Conservation (phyloP, 1,140 invertebrate species). For the Danaus melanippus region DNA sequence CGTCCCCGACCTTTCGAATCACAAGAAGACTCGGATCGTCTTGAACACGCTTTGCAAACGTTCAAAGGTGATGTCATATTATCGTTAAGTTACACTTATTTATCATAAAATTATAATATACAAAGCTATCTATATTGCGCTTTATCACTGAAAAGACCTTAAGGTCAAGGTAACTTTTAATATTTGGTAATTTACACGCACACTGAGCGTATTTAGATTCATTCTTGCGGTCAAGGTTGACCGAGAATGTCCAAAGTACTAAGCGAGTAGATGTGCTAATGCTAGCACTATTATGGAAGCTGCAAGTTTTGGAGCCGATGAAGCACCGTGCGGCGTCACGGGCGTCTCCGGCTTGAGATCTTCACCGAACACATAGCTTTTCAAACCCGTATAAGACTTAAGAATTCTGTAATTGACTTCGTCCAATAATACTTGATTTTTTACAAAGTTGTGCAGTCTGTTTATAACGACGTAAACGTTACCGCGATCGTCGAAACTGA, state of each 20-base stretch:
- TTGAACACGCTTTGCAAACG: constrained; percentile 36
- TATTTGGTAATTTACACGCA: constrained; percentile 64
- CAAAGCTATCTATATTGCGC: constrained; percentile 58
- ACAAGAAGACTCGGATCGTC: constrained; percentile 37
- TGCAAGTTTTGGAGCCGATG: constrained; percentile 31
- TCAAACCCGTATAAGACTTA: constrained; percentile 69
- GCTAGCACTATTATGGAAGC: constrained; percentile 42
- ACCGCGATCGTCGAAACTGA: constrained; percentile 77
- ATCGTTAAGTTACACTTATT: constrained; percentile 26
- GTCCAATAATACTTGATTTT: constrained; percentile 66
- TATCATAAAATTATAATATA: constrained; percentile 37
- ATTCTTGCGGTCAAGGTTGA: constrained; percentile 28
- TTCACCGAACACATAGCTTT: constrained; percentile 76
- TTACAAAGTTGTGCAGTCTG: constrained; percentile 76
- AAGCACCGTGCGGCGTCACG: constrained; percentile 23
- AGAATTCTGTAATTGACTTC: constrained; percentile 76
- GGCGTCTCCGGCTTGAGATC: constrained; percentile 28
- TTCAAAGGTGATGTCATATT: constrained; percentile 28
- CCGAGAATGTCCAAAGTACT: constrained; percentile 27
- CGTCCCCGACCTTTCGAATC: constrained; percentile 53
- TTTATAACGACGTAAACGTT: constrained; percentile 78
- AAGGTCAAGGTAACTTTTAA: constrained; percentile 66
- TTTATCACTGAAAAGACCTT: constrained; percentile 59
- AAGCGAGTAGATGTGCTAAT: constrained; percentile 48
- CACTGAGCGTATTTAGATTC: constrained; percentile 37